These are phyloP conservation scores for Seriola dumerili DNA, from an alignment of 2,113 vertebrate species.

Conservation along the genomic window DNA sequence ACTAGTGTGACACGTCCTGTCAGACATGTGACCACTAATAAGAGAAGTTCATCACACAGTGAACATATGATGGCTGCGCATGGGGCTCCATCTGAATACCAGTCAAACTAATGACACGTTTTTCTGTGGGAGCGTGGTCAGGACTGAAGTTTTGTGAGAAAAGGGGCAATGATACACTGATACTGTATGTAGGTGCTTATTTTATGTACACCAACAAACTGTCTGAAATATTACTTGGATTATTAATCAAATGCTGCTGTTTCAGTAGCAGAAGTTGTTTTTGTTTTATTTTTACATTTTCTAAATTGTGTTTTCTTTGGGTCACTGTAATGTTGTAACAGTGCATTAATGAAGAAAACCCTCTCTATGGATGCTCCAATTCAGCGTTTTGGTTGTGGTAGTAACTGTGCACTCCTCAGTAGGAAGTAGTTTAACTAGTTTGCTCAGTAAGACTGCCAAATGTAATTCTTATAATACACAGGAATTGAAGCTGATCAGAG, in stretches of 20 bases:
- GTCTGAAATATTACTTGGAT: neutral
- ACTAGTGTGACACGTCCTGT: conserved; percentile 8
- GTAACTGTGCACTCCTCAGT: neutral
- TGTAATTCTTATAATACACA: conserved; percentile 4
- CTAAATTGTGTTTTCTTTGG: neutral
- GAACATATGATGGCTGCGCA: conserved; percentile 30
- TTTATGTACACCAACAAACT: neutral
- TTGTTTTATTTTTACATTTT: too few species aligned
- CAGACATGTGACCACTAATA: conserved; percentile 24
- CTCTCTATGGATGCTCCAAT: neutral
- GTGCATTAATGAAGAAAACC: neutral
- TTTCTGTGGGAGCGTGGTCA: neutral
- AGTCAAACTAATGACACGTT: neutral
- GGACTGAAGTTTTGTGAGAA: neutral
- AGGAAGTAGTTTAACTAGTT: neutral
- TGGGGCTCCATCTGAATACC: neutral
- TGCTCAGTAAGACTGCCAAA: neutral
- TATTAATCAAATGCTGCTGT: neutral
- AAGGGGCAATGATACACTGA: neutral
- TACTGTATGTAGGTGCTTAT: neutral
- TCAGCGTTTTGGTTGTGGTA: neutral
- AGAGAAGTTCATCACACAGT: conserved; percentile 50
- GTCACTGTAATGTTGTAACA: neutral
- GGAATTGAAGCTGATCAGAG: neutral
- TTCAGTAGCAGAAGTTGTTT: too few species aligned